Evolutionary conservation across 2,797 vertebrate species (phyloP), one percentile per base, ranked within the genome.

Genomic region (Xiphorhynchus erythropygius): DNA sequence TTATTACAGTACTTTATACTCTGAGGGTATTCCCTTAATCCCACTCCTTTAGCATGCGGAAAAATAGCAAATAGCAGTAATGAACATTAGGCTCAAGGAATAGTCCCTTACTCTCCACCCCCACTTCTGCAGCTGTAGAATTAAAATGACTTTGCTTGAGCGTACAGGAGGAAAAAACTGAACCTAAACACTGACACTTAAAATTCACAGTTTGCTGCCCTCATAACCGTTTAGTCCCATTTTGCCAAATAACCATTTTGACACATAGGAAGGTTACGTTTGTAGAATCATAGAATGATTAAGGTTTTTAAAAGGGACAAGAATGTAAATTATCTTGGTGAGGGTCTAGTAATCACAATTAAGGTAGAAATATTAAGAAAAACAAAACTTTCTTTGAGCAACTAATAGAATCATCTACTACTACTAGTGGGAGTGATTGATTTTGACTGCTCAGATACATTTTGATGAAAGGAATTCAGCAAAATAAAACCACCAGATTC

Each of bases 11-110:
- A 39, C 75, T 81, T 81, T 84, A 28, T 46, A 50, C 10, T 68
- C 32, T 71, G 55, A 83, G 50, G n/a, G 9, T 84, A 90, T 82
- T 93, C 90, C 76, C 81, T 88, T 95, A 83, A 87, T 84, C 81
- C 11, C 15, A 39, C 71, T 94, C n/a, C n/a, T 84, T 27, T 68
- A 77, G 37, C 23, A 44, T 32, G 62, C 27, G 46, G 46, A 60
- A 67, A 79, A 73, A 39, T 19, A 22, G 39, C 50, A 94, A 82
- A 84, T 19, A 74, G 15, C 41, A 50, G 14, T 60, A 59, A 32
- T 12, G 44, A 77, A 75, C 24, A 41, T 82, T 41, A 70, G 22
- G 78, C 37, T 94, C 27, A 90, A 24, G 44, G 12, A 57, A 64
- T 15, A 74, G 13, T 57, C 11, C 8, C 47, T 65, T 77, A n/a